Base-by-base conservation (phyloP, 2,888 invertebrate genomes). In the Apoda limacodes region DNA sequence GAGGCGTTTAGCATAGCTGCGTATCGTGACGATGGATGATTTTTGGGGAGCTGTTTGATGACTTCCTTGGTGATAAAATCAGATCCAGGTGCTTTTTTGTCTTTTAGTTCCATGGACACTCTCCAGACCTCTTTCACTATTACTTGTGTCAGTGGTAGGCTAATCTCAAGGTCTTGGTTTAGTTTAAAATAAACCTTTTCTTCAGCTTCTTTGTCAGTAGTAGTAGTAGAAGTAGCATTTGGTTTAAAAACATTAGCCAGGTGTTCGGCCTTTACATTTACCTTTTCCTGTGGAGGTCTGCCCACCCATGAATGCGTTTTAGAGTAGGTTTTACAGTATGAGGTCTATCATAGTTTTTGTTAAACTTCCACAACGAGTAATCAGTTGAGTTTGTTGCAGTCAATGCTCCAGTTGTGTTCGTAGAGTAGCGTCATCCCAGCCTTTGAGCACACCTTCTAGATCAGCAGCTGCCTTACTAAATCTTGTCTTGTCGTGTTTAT, bases 21-120 rank as follows among this genome's bases (percentile, higher is more conserved):
- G n/a, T n/a, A n/a, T n/a, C n/a, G n/a, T n/a, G n/a, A n/a, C n/a
- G n/a, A n/a, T n/a, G n/a, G n/a, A n/a, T n/a, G n/a, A n/a, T 40
- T 42, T 14, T 10, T 32, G 6, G 42, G 46, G 1, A 45, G 24
- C 21, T 43, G 21, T 20, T 19, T 29, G 1, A 43, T 7, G 1
- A 40, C 13, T 23, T 35, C 31, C 19, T 34, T 29, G 5, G 32
- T 39, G 7, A 42, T 39, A 4, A 45, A 28, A 23, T 43, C 48
- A 29, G 34, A 48, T 2, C 42, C 44, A 5, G 43, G 43, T 9
- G 44, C 40, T 24, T 43, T 45, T 19, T 39, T 43, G 17, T 22
- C 5, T 15, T 37, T 25, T 2, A 40, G 32, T 9, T 22, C 6
- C 12, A 11, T 19, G 5, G 35, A 27, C 9, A 7, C n/a, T 12